Evolutionary conservation across 2,888 invertebrate species (phyloP), one percentile per base, ranked within the genome.

Genomic region (Tenthredo notha): DNA sequence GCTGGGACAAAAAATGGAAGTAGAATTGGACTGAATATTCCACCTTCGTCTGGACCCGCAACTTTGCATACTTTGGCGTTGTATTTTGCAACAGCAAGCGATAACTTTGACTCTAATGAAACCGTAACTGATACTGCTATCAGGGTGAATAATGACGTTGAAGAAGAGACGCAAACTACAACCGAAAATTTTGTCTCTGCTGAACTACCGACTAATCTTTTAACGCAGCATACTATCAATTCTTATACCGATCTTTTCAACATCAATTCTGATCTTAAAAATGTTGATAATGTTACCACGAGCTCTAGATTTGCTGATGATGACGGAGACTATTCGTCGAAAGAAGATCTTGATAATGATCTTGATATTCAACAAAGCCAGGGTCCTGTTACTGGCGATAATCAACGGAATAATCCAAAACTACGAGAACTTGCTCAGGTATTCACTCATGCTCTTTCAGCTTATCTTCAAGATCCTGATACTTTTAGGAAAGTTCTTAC

Each of bases 401-500:
- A 92, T 92, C 89, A 94, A 91, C 4, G 91, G 91, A 88, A n/a
- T 95, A 96, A 92, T 95, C 92, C 93, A 0, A 94, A 93, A 84
- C 88, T 97, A 0, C 95, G 97, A 83, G 97, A 97, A 92, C 93
- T 98, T 5, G 98, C 98, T 0, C 96, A 97, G 93, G 97, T 98
- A 4, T 98, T 98, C 89, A 97, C 97, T 0, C 96, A 97, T 90
- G 98, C 97, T 0, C 93, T 98, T 21, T 96, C 97, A 0, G 97
- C 97, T 0, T 98, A 98, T 88, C 94, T 98, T 5, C 96, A 97
- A 92, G 96, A 98, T 92, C 98, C 98, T 0, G 96, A 96, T n/a
- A 96, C 96, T 84, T 98, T 98, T 89, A 96, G 96, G 88, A 96
- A 96, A 90, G 96, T 96, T 29, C 92, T 98, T 29, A 96, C 96